Percentiles rank a stretch among this genome's conserved stretches.
Evolutionary conservation across 2,797 vertebrate species (phyloP).

Genomic region (Linurgus olivaceus): DNA sequence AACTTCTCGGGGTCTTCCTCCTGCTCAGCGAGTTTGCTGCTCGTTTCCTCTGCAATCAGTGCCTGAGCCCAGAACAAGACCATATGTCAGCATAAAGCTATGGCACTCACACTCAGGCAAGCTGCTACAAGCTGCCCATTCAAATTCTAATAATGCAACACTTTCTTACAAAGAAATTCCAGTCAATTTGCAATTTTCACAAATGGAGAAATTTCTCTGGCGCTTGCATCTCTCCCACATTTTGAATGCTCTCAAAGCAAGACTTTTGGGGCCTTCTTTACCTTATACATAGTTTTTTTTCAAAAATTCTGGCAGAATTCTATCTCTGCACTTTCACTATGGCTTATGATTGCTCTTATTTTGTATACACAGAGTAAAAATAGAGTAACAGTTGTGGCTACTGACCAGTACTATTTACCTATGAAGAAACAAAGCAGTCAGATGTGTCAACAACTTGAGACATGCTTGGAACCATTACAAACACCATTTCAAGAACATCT

Average conservation of each 20-base stretch:
- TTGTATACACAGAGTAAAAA: neutral
- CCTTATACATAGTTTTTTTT: neutral
- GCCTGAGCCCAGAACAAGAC: conserved; percentile 76
- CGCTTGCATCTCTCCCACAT: neutral
- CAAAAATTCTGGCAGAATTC: neutral
- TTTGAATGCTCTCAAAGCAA: neutral
- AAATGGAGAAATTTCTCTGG: neutral
- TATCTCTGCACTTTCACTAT: neutral
- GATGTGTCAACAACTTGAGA: neutral
- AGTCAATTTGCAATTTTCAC: neutral
- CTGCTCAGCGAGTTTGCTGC: conserved; percentile 86
- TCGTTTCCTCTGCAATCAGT: conserved; percentile 91
- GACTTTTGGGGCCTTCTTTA: neutral
- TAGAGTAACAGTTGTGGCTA: neutral
- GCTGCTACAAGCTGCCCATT: neutral
- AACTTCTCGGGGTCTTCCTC: conserved; percentile 93
- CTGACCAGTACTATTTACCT: neutral
- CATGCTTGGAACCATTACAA: neutral
- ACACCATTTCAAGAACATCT: neutral
- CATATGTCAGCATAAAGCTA: neutral
- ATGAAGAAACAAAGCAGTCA: neutral
- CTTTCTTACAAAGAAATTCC: neutral
- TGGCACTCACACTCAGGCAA: neutral
- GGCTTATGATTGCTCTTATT: neutral
- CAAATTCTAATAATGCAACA: neutral